Evolutionary conservation across 2,797 vertebrate genomes (phyloP).

Genomic region (Acanthurus lineatus): DNA sequence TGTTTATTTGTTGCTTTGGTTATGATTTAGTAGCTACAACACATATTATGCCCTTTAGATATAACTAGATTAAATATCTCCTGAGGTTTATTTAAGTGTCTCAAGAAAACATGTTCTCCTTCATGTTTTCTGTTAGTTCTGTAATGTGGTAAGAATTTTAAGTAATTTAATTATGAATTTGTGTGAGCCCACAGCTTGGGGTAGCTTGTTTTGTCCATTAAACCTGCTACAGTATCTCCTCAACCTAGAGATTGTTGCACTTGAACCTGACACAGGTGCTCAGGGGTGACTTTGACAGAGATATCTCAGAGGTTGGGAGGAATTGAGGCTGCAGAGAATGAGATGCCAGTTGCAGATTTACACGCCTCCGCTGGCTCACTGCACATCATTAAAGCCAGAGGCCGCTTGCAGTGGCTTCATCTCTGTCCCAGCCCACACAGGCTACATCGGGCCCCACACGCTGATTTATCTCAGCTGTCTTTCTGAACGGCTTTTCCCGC

Average conservation of each 20-base stretch:
- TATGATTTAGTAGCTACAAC: background rate
- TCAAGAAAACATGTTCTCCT: slow-evolving; percentile 16
- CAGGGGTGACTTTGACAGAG: slow-evolving; percentile 78
- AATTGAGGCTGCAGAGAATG: slow-evolving; percentile 72
- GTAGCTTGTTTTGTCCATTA: background rate
- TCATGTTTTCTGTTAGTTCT: too few species aligned
- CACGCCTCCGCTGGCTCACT: slow-evolving; percentile 78
- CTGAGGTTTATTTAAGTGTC: background rate
- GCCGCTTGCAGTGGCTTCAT: slow-evolving; percentile 76
- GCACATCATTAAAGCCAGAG: slow-evolving; percentile 85
- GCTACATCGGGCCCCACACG: slow-evolving; percentile 68
- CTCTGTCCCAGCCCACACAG: slow-evolving; percentile 81
- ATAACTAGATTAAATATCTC: slow-evolving; percentile 9
- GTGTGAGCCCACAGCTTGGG: slow-evolving; percentile 9
- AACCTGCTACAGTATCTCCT: slow-evolving; percentile 8
- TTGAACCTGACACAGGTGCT: slow-evolving; percentile 63
- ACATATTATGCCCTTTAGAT: background rate
- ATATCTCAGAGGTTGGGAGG: slow-evolving; percentile 64
- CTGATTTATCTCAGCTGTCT: slow-evolving; percentile 87
- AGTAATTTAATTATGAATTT: slow-evolving; percentile 8
- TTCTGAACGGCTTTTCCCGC: slow-evolving; percentile 77
- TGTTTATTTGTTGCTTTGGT: slow-evolving; percentile 17
- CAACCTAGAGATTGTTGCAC: slow-evolving; percentile 48
- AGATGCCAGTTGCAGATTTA: slow-evolving; percentile 83
- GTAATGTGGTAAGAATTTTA: background rate